These are phyloP conservation scores for Drosophila greeni DNA, from an alignment of 2,888 invertebrate genomes.

Conservation along the genomic window DNA sequence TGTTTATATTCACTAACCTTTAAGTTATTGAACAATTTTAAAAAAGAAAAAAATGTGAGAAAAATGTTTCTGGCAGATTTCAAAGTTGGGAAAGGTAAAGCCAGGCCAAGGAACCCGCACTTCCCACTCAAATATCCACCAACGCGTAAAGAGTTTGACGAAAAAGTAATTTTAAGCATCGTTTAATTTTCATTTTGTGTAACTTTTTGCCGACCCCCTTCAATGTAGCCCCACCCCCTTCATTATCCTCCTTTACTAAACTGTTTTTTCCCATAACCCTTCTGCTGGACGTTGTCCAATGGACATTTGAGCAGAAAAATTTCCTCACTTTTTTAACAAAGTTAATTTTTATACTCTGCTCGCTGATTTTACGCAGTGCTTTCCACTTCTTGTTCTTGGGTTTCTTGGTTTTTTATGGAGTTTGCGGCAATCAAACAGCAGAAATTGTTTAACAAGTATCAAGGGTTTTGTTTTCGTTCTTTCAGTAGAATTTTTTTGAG, in stretches of 20 bases:
- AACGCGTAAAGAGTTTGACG: constrained; percentile 69
- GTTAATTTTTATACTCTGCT: constrained; percentile 68
- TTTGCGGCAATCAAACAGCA: constrained; percentile 41
- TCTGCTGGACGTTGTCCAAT: constrained; percentile 25
- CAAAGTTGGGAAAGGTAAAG: constrained; percentile 10
- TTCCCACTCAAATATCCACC: constrained; percentile 13
- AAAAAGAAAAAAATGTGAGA: background rate
- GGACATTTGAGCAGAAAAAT: constrained; percentile 68
- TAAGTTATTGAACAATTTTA: background rate
- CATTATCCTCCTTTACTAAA: constrained; percentile 21
- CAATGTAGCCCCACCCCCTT: constrained; percentile 8
- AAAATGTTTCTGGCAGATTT: constrained; percentile 1
- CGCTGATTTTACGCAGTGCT: constrained; percentile 42
- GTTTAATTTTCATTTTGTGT: constrained; percentile 73
- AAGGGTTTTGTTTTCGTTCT: constrained; percentile 46
- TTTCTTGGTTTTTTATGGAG: constrained; percentile 27
- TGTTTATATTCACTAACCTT: background rate
- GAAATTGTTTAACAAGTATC: constrained; percentile 49
- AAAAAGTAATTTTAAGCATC: constrained; percentile 75
- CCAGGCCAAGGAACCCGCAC: constrained; percentile 17
- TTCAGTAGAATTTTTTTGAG: constrained; percentile 18
- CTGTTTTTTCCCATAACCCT: constrained; percentile 42
- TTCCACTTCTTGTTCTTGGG: constrained; percentile 16
- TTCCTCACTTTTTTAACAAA: constrained; percentile 66
- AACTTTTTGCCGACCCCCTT: constrained; percentile 39